Evolutionary conservation across 1,140 invertebrate species (phyloP).

Genomic region (Pseudomyrmex cubaensis): DNA sequence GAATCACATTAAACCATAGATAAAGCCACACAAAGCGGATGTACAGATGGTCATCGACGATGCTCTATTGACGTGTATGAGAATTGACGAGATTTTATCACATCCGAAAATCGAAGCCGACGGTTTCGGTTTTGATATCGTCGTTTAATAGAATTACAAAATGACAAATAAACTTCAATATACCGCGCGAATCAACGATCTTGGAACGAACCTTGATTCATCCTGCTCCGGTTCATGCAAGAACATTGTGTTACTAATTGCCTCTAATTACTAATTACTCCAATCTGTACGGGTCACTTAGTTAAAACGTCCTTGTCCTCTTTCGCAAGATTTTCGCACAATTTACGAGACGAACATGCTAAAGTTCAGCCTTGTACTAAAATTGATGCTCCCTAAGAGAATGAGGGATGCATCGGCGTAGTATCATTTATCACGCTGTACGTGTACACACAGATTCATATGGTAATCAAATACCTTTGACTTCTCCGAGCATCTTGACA

Average conservation of each 20-base stretch:
- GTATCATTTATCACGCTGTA: too few species aligned
- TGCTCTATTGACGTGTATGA: neutral
- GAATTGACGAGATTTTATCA: constrained; percentile 17
- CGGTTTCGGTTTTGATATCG: too few species aligned
- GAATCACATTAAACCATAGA: neutral
- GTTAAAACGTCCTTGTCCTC: constrained; percentile 31
- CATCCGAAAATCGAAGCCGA: too few species aligned
- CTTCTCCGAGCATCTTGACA: too few species aligned
- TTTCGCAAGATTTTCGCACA: constrained; percentile 21
- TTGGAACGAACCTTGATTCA: neutral
- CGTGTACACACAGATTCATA: too few species aligned
- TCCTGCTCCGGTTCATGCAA: neutral
- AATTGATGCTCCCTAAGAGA: neutral
- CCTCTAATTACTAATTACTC: neutral
- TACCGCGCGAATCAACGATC: too few species aligned
- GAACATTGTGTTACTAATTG: constrained; percentile 34
- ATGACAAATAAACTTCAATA: too few species aligned
- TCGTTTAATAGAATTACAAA: too few species aligned
- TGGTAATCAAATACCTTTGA: too few species aligned
- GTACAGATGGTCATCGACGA: neutral
- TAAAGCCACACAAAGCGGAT: constrained; percentile 39
- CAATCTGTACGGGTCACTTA: constrained; percentile 39
- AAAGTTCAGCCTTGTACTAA: constrained; percentile 28
- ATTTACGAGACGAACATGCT: constrained; percentile 23
- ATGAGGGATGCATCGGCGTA: too few species aligned